Evolutionary conservation across 2,113 vertebrate genomes (phyloP).

Genomic region (Malurus elegans): DNA sequence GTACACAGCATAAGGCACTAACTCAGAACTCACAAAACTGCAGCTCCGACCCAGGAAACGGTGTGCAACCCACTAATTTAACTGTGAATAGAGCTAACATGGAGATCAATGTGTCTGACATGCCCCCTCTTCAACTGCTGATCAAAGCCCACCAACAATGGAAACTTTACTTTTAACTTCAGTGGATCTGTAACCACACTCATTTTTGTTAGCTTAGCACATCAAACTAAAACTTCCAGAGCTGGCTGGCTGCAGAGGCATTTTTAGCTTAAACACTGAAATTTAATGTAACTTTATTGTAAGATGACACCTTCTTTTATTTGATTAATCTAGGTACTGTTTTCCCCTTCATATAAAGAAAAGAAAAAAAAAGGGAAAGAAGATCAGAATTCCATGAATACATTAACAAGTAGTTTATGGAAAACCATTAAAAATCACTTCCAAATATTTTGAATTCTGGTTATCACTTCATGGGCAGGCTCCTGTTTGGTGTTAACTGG

Average conservation of each 20-base stretch:
- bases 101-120: not conserved
- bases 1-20: not conserved
- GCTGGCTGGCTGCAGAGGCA: not conserved
- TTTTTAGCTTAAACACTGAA: not conserved
- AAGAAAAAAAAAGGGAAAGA: not conserved
- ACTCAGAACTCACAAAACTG: not conserved
- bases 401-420: not conserved
- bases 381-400: not conserved
- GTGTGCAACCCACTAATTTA: not conserved
- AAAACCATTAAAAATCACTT: not conserved
- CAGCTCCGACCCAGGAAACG: not conserved
- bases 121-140: not conserved
- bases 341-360: not conserved
- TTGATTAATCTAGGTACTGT: not conserved
- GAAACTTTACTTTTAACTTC: not conserved
- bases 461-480: not conserved
- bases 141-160: not conserved
- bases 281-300: not conserved
- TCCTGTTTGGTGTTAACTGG: not conserved
- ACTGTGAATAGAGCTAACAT: not conserved
- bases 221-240: not conserved
- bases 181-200: not conserved
- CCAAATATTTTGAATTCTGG: not conserved
- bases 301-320: not conserved
- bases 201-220: not conserved